Conservation (phyloP, 53 echinoderm and acorn worm genomes). For the Antedon mediterranea region DNA sequence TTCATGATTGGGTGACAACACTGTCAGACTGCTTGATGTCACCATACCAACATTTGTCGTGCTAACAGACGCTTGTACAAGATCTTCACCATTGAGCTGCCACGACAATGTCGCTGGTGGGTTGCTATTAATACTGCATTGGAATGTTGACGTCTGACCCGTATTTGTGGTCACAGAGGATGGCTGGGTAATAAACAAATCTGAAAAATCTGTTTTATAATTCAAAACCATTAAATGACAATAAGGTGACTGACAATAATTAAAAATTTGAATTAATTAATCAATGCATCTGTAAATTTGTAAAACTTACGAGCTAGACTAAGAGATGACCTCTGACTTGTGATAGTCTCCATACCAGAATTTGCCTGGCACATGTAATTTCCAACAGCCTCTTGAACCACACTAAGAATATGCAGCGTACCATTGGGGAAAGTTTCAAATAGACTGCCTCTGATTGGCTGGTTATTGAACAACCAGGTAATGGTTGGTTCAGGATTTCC, state of each 20-base stretch:
- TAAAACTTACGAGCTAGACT: slow-evolving; percentile 61
- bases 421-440: slow-evolving; percentile 49
- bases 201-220: slow-evolving; percentile 36
- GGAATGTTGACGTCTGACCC: slow-evolving; percentile 30
- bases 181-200: slow-evolving; percentile 37
- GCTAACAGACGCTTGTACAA: slow-evolving; percentile 21
- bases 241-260: no score
- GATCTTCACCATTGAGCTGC: slow-evolving; percentile 55
- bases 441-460: slow-evolving; percentile 28
- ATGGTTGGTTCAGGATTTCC: slow-evolving; percentile 39
- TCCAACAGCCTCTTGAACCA: slow-evolving; percentile 36
- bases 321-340: slow-evolving; percentile 33
- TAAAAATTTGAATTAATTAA: no score
- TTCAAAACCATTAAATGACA: background rate
- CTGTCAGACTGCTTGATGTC: slow-evolving; percentile 32
- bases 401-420: slow-evolving; percentile 47
- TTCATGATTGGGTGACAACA: slow-evolving; percentile 34
- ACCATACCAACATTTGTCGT: slow-evolving; percentile 22
- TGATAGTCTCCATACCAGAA: slow-evolving; percentile 34
- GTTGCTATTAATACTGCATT: slow-evolving; percentile 57
- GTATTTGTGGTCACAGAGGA: slow-evolving; percentile 28
- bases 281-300: background rate
- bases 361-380: slow-evolving; percentile 55
- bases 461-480: slow-evolving; percentile 30
- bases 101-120: slow-evolving; percentile 56